Evolutionary conservation across 2,888 invertebrate species (phyloP).

Genomic region (Glyphotaelius pellucidus): DNA sequence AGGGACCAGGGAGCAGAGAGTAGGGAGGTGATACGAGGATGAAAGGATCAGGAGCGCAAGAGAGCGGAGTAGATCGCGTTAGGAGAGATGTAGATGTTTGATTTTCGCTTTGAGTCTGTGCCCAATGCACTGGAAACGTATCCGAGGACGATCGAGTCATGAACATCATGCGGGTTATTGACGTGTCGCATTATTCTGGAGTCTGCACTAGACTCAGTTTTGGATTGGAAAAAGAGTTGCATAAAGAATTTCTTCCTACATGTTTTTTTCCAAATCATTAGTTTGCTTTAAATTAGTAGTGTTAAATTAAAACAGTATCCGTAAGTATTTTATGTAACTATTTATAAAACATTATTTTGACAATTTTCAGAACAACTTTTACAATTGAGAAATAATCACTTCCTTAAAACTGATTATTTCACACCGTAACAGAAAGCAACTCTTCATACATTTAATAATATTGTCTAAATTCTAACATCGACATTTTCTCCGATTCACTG

Average conservation of each 20-base stretch:
- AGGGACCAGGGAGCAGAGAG: background rate
- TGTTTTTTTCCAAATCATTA: background rate
- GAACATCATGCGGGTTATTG: background rate
- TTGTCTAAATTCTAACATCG: too few species aligned
- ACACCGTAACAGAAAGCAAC: too few species aligned
- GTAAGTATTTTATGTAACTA: too few species aligned
- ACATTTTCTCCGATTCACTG: too few species aligned
- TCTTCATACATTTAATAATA: too few species aligned
- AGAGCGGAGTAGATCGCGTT: background rate
- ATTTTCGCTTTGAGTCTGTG: constrained; percentile 30
- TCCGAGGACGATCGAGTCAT: background rate
- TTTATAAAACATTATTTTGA: too few species aligned
- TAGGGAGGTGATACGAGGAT: background rate
- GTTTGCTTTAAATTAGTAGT: background rate
- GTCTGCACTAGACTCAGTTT: background rate
- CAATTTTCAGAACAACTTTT: too few species aligned
- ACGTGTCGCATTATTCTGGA: background rate
- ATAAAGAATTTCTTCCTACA: too few species aligned
- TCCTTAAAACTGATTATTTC: too few species aligned
- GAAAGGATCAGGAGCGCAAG: background rate
- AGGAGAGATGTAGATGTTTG: constrained; percentile 8
- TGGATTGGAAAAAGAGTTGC: background rate
- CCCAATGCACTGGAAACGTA: constrained; percentile 24
- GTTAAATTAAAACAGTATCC: too few species aligned
- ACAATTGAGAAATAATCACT: too few species aligned